These are phyloP conservation scores for Pentamera pediparva DNA, from an alignment of 53 echinoderm and acorn worm species.

Conservation along the genomic window DNA sequence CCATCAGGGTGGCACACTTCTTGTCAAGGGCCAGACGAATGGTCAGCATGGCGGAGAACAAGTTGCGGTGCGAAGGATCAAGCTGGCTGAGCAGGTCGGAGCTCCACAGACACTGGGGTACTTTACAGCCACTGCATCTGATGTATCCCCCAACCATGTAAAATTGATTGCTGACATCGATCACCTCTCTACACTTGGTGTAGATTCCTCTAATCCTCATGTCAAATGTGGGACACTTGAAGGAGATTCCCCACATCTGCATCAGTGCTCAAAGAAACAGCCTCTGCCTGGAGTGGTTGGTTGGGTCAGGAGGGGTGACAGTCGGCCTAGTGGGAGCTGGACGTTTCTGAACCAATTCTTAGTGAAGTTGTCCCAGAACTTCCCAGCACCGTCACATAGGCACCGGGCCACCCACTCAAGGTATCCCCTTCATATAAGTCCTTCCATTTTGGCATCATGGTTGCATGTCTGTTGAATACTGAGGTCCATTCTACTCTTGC, in stretches of 20 bases:
- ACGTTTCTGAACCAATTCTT: conserved; percentile 10
- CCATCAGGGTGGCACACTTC: conserved; percentile 43
- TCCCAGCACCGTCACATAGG: conserved; percentile 7
- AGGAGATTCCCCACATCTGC: too few species aligned
- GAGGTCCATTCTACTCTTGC: too few species aligned
- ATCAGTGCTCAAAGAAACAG: too few species aligned
- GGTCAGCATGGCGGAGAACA: conserved; percentile 41
- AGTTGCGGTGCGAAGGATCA: conserved; percentile 22
- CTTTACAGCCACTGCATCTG: conserved; percentile 33
- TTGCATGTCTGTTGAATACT: too few species aligned
- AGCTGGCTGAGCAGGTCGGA: conserved; percentile 31
- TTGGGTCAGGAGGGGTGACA: conserved; percentile 13
- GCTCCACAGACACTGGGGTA: conserved; percentile 50
- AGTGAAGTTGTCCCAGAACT: neutral
- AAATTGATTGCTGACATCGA: conserved; percentile 26
- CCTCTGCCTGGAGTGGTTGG: neutral
- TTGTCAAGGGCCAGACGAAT: conserved; percentile 39
- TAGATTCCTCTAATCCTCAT: conserved; percentile 49
- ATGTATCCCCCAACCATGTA: conserved; percentile 44
- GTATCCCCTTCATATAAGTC: conserved; percentile 5
- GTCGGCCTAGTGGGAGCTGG: conserved; percentile 2
- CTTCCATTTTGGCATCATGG: neutral
- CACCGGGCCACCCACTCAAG: conserved; percentile 11
- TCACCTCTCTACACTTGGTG: conserved; percentile 27
- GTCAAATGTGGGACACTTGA: too few species aligned